Base-by-base conservation (phyloP, 2,113 vertebrate species). In the Cinclus cinclus region DNA sequence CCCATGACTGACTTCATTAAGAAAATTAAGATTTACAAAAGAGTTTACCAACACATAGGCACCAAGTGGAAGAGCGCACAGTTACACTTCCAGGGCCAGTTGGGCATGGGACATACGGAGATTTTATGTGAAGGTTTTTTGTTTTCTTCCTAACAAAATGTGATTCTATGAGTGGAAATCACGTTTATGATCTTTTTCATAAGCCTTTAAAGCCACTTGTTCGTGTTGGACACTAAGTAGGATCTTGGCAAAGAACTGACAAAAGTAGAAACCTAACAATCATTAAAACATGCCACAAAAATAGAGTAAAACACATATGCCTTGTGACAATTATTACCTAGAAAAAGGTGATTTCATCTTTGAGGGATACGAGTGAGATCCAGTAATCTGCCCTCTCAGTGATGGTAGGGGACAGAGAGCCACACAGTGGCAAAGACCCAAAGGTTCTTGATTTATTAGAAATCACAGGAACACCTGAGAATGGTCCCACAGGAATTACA, bases 151-250 rank as follows among this genome's bases (percentile, higher is more conserved):
- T 89, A 93, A 64, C 10, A 89, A 83, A 46, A 83, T 73, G 44
- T 64, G 83, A 87, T 68, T 96, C 81, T 67, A 73, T 1, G 2
- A 90, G 82, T 73, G 70, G 65, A 94, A 97, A 96, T 92, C 65
- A 89, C 89, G 80, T 96, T 98, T 97, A 97, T 90, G 92, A 92
- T 85, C 80, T 67, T 92, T 93, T 96, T 95, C 90, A 89, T 88
- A 87, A 94, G 78, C 44, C 63, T 93, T 96, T 97, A 97, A 96
- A 97, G 84, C 63, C 62, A 92, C 75, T 91, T 97, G 78, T 97
- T 98, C 94, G 64, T 96, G 58, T 93, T 97, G 93, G 97, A 96
- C 85, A 62, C 64, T 56, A 56, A 87, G 59, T 6, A 28, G 69
- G 83, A 69, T 85, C 91, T 91, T 94, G 94, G 86, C 93, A 96